phyloP scores from a whole-genome alignment of 2,797 vertebrate genomes.

The Acomys russatus region DNA sequence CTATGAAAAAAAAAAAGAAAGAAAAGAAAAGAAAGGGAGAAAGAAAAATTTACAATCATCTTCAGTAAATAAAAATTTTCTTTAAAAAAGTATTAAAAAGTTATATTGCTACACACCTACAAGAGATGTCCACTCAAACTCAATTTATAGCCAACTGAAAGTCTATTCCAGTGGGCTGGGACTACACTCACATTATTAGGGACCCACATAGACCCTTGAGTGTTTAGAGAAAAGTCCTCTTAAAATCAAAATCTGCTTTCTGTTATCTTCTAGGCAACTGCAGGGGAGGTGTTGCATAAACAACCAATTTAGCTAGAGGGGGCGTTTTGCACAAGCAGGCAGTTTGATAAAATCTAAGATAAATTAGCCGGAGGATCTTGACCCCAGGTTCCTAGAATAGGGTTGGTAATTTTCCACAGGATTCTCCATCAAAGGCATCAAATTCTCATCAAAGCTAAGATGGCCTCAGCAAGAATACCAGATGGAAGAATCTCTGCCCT shows the following conservation, averaged over 20 bases:
- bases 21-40: not conserved
- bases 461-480: not conserved
- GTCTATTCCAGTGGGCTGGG: not conserved
- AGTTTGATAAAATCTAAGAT: not conserved
- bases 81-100: conserved; percentile 8
- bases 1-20: not conserved
- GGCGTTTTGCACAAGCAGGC: not conserved
- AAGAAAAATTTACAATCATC: not conserved
- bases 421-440: not conserved
- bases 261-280: not conserved
- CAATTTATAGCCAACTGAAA: no score
- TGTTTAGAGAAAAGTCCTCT: not conserved
- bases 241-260: not conserved
- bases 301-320: not conserved
- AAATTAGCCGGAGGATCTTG: not conserved
- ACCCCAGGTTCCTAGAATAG: not conserved
- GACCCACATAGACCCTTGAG: no score
- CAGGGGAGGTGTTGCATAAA: not conserved
- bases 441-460: not conserved
- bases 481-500: not conserved
- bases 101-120: not conserved
- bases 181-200: not conserved
- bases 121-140: not conserved
- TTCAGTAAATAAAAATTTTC: not conserved
- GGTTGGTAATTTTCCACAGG: no score